Conservation (phyloP, 2,888 invertebrate species). For the Nebria brevicollis region DNA sequence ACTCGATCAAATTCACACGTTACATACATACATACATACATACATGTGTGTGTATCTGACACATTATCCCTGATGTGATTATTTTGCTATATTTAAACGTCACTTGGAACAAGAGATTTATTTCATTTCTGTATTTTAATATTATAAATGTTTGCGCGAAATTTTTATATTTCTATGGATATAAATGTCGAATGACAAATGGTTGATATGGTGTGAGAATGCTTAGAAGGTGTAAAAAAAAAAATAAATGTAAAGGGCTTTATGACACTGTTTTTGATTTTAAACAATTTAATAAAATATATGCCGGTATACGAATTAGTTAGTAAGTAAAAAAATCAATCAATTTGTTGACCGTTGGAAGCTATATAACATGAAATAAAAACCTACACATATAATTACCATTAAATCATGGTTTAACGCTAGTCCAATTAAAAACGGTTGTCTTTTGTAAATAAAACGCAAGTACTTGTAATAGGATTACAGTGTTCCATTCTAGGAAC, state of each 20-base stretch:
- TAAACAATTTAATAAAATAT: no score
- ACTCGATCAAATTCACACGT: not conserved
- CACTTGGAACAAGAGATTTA: not conserved
- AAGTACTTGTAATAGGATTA: not conserved
- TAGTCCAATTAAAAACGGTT: not conserved
- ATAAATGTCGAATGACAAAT: no score
- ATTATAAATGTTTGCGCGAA: no score
- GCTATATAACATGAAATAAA: not conserved
- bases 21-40: no score
- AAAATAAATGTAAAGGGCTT: no score
- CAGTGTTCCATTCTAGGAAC: slow-evolving; percentile 1
- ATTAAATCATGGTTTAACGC: not conserved
- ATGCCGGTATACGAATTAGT: no score
- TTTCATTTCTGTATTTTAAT: no score
- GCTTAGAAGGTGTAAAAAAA: no score
- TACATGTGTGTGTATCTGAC: not conserved
- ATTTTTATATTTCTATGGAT: no score
- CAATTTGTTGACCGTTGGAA: not conserved
- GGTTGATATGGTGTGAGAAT: no score
- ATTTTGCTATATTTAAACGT: slow-evolving; percentile 1
- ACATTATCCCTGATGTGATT: not conserved
- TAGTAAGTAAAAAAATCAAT: not conserved
- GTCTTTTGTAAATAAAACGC: slow-evolving; percentile 1
- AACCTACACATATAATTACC: not conserved
- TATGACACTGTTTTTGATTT: no score